Conservation (phyloP, 2,888 invertebrate genomes). For the Dione juno region DNA sequence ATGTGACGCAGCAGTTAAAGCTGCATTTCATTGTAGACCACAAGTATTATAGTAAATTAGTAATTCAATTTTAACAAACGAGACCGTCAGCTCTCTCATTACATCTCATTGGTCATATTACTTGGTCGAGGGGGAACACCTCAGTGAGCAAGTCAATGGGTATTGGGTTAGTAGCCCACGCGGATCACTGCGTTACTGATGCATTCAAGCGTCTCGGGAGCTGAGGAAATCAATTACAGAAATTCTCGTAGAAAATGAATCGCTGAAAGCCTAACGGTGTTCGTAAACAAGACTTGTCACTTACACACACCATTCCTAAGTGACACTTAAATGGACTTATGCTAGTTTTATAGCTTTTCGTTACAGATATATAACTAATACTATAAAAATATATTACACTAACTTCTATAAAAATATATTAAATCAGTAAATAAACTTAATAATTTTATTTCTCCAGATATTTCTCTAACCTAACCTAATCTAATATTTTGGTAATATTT, state of each 20-base stretch:
- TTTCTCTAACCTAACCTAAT: too few species aligned
- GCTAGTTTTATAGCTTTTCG: too few species aligned
- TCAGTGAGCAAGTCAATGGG: slow-evolving; percentile 77
- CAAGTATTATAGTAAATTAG: slow-evolving; percentile 1
- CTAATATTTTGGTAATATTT: too few species aligned
- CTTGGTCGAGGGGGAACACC: slow-evolving; percentile 59
- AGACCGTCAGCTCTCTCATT: slow-evolving; percentile 43
- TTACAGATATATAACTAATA: too few species aligned
- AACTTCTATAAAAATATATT: too few species aligned
- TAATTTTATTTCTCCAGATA: too few species aligned
- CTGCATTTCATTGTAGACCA: too few species aligned
- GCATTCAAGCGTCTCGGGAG: slow-evolving; percentile 57
- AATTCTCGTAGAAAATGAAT: slow-evolving; percentile 47
- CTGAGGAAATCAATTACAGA: slow-evolving; percentile 49
- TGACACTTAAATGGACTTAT: too few species aligned
- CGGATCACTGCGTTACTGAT: slow-evolving; percentile 61
- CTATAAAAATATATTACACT: too few species aligned
- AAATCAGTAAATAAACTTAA: too few species aligned
- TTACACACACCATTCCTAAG: slow-evolving; percentile 11
- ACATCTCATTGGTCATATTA: slow-evolving; percentile 45
- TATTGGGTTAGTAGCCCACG: slow-evolving; percentile 77
- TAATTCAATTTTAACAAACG: slow-evolving; percentile 32
- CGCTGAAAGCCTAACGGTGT: slow-evolving; percentile 46
- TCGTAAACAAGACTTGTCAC: slow-evolving; percentile 36
- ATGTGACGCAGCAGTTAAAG: too few species aligned